phyloP scores from a whole-genome alignment of 2,113 vertebrate species.

The Cygnus atratus region DNA sequence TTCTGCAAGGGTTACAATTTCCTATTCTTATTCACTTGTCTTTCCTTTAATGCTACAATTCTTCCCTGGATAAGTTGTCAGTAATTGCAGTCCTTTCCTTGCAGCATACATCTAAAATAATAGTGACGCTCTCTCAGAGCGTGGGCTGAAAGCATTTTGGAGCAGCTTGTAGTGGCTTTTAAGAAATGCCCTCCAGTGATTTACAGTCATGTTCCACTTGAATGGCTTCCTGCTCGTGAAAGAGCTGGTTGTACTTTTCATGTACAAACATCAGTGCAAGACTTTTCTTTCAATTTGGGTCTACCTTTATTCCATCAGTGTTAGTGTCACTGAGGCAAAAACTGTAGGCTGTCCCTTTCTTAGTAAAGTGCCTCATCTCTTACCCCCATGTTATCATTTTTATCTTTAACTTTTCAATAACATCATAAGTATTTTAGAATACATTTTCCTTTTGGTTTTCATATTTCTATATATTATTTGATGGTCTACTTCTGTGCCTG shows the following conservation, averaged over 20 bases:
- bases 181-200: constrained; percentile 18
- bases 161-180: constrained; percentile 12
- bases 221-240: background rate
- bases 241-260: constrained; percentile 3
- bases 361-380: background rate
- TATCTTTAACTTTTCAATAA: background rate
- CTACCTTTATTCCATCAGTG: background rate
- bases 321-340: background rate
- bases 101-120: background rate
- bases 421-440: background rate
- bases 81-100: constrained; percentile 18
- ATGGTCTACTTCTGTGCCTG: background rate
- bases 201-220: background rate
- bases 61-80: background rate
- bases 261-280: background rate
- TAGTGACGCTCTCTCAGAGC: background rate
- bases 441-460: background rate
- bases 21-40: background rate
- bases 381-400: background rate
- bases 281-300: background rate
- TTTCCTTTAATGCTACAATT: background rate
- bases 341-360: background rate
- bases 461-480: background rate
- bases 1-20: background rate
- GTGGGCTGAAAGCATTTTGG: background rate